phyloP scores from a whole-genome alignment of 2,797 vertebrate species.

The Nyctalus aviator region DNA sequence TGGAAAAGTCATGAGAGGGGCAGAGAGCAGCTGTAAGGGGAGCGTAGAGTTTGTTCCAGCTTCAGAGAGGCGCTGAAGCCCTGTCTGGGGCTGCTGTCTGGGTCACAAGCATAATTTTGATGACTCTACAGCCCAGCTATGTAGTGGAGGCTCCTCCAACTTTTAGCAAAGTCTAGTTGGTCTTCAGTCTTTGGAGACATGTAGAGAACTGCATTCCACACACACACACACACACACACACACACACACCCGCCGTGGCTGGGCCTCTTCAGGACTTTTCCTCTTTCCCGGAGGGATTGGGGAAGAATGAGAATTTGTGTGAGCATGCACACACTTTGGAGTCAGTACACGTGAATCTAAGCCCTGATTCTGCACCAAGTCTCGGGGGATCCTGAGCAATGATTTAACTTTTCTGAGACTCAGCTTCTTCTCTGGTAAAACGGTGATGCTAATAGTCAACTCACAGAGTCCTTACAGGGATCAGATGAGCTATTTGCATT shows the following conservation, averaged over 20 bases:
- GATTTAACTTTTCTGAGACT: background rate
- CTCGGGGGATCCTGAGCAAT: background rate
- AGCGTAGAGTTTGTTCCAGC: background rate
- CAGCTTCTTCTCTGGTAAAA: background rate
- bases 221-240: no score
- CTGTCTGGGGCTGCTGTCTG: constrained; percentile 61
- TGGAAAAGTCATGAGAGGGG: background rate
- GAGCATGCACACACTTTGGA: background rate
- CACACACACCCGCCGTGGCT: no score
- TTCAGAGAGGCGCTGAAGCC: background rate
- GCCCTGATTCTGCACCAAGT: background rate
- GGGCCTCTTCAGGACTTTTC: background rate
- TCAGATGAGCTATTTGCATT: background rate
- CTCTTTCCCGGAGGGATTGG: background rate
- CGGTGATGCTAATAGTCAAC: background rate
- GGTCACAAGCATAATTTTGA: constrained; percentile 7
- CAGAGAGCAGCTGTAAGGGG: background rate
- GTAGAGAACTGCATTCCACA: background rate
- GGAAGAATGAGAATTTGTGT: background rate
- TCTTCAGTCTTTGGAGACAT: background rate
- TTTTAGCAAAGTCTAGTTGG: background rate
- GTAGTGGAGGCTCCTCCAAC: background rate
- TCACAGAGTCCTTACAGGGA: background rate
- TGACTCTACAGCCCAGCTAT: constrained; percentile 48
- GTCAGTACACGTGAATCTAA: background rate